A percentile compares a stretch with the other conserved stretches of the same genome.
These are phyloP conservation scores for Darevskia mixta DNA, from an alignment of 2,797 vertebrate genomes.

Conservation along the genomic window DNA sequence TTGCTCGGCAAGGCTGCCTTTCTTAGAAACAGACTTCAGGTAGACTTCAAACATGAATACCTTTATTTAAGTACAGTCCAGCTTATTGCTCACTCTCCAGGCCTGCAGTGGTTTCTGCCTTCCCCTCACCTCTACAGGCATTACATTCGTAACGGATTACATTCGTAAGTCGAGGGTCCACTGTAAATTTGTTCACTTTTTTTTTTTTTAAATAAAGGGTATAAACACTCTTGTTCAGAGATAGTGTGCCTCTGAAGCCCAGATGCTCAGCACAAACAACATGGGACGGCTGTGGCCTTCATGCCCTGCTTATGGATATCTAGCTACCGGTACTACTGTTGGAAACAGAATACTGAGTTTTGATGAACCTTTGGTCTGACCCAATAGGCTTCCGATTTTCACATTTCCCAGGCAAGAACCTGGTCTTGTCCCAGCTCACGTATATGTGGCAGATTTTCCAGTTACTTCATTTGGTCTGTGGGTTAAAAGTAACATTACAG, in stretches of 20 bases:
- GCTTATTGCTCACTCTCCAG: no score
- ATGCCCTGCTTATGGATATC: neutral
- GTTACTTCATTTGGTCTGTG: neutral
- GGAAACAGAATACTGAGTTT: neutral
- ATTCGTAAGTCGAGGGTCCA: no score
- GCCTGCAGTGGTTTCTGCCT: no score
- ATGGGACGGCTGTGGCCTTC: neutral
- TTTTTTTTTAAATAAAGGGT: neutral
- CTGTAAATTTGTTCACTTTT: neutral
- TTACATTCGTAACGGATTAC: no score
- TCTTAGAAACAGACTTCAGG: no score
- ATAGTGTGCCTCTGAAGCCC: neutral
- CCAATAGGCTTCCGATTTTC: neutral
- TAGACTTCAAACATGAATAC: no score
- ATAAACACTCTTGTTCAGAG: neutral
- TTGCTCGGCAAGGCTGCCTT: no score
- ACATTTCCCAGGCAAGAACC: neutral
- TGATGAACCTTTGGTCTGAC: neutral
- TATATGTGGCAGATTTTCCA: no score
- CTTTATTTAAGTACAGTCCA: no score
- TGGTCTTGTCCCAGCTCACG: neutral
- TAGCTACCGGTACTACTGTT: neutral
- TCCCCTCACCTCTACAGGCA: no score
- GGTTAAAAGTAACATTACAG: neutral
- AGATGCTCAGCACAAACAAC: neutral